Base-by-base conservation (phyloP, 2,797 vertebrate species). In the Oophaga sylvatica region DNA sequence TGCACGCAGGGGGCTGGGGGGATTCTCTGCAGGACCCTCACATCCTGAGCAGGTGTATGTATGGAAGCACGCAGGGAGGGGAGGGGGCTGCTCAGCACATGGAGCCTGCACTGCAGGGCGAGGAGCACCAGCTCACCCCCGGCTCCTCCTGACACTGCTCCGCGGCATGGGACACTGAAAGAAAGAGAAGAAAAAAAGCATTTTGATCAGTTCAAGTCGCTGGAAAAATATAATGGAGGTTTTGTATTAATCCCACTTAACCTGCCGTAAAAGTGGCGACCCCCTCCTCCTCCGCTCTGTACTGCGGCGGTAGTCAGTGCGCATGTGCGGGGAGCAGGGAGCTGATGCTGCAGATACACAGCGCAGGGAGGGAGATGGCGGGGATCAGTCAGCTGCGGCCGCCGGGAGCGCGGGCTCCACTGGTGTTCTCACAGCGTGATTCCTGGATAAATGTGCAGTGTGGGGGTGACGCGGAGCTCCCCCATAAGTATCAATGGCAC, bases 261-360 rank as follows among this genome's bases (percentile, higher is more conserved):
- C 91, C 90, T 80, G 87, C 90, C 63, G 90, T 19, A 86, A 90
- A 92, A 89, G 91, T 86, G 92, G 87, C 91, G 85, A 87, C 88
- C 80, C 62, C 87, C 81, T 7, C 83, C 71, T 56, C 91, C 90
- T 90, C 89, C 91, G 90, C 90, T 92, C 87, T 91, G 91, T 93
- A 96, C 95, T 96, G 95, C 95, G 94, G 95, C 92, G 89, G 92
- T 91, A 89, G 91, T 17, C 89, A 94, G 91, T 92, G 95, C 93
- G 95, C 73, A 93, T 95, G 95, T 94, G 95, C 94, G 87, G 88
- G 63, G 85, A 70, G 89, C 83, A 93, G 94, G 93, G 93, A 90
- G 95, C 95, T 95, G 95, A 95, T 93, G 94, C 94, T 94, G 95
- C 95, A 95, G 94, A 94, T 94, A 94, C 94, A 91, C 89, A 89